A percentile compares a stretch with the other conserved stretches of the same genome.
Evolutionary conservation across 2,797 vertebrate species (phyloP).

Genomic region (Neoniphon sammara): DNA sequence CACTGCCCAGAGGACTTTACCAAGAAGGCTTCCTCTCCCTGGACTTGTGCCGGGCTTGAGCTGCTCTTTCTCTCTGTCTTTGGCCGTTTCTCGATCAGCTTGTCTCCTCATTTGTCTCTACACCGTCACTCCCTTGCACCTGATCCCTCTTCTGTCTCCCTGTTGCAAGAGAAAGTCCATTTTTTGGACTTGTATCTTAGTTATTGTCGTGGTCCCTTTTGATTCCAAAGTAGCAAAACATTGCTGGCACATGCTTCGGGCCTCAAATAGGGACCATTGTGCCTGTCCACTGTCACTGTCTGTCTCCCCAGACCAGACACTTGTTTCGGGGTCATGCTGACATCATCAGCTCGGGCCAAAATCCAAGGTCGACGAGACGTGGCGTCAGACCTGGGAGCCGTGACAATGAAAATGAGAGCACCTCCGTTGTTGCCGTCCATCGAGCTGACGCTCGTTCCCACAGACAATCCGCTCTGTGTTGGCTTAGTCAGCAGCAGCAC

Average conservation of each 20-base stretch:
- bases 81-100: constrained; percentile 43
- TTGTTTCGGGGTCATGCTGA: constrained; percentile 59
- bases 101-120: constrained; percentile 33
- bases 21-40: constrained; percentile 43
- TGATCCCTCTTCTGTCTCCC: constrained; percentile 19
- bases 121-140: constrained; percentile 27
- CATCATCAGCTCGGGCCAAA: constrained; percentile 63
- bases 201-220: constrained; percentile 19
- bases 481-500: constrained; percentile 63
- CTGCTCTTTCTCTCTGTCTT: constrained; percentile 54
- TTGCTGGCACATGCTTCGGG: constrained; percentile 1
- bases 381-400: constrained; percentile 70
- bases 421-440: constrained; percentile 69
- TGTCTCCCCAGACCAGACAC: constrained; percentile 55
- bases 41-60: constrained; percentile 57
- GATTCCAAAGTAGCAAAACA: not conserved
- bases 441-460: constrained; percentile 67
- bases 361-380: constrained; percentile 68
- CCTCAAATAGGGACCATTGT: constrained; percentile 42
- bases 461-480: constrained; percentile 72
- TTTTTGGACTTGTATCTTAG: constrained; percentile 16
- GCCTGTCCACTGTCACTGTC: constrained; percentile 25
- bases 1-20: constrained; percentile 59
- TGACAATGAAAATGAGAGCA: constrained; percentile 75
- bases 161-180: constrained; percentile 17